These are phyloP conservation scores for Panagrolaimus sp. DNA, from an alignment of 1,140 invertebrate species.

Conservation along the genomic window DNA sequence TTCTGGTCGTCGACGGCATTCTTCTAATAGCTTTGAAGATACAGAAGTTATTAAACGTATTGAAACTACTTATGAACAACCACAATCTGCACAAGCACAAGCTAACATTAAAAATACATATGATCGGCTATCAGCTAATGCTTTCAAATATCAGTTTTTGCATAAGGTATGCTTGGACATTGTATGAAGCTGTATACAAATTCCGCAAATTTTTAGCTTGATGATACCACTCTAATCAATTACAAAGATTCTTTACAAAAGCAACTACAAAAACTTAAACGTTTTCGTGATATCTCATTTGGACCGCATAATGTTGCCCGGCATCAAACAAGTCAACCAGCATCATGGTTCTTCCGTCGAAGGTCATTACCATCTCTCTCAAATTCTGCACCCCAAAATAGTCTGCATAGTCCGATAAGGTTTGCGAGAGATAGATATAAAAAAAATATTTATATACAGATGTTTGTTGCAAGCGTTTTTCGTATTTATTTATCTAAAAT, in stretches of 20 bases:
- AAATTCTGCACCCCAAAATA: slow-evolving; percentile 30
- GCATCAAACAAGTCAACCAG: slow-evolving; percentile 42
- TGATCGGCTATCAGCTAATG: slow-evolving; percentile 42
- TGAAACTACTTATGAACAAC: slow-evolving; percentile 35
- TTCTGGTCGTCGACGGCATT: slow-evolving; percentile 25
- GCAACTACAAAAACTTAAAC: slow-evolving; percentile 51
- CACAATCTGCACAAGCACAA: slow-evolving; percentile 19
- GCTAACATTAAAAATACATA: slow-evolving; percentile 40
- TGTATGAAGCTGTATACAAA: neutral
- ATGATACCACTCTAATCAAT: slow-evolving; percentile 48
- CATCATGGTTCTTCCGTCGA: slow-evolving; percentile 54
- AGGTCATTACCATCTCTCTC: slow-evolving; percentile 53
- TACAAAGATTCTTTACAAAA: slow-evolving; percentile 52
- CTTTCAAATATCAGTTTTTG: slow-evolving; percentile 53
- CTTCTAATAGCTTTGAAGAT: slow-evolving; percentile 40
- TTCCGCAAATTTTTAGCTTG: slow-evolving; percentile 36
- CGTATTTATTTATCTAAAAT: slow-evolving; percentile 15
- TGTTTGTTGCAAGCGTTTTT: slow-evolving; percentile 4
- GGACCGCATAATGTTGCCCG: slow-evolving; percentile 51
- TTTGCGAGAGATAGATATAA: slow-evolving; percentile 25
- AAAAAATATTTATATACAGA: neutral
- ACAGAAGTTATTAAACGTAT: slow-evolving; percentile 43
- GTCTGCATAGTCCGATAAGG: slow-evolving; percentile 41
- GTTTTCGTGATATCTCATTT: slow-evolving; percentile 52
- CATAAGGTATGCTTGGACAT: slow-evolving; percentile 46